Conservation (phyloP, 1,140 invertebrate genomes). For the Drosophila kepulauana region DNA sequence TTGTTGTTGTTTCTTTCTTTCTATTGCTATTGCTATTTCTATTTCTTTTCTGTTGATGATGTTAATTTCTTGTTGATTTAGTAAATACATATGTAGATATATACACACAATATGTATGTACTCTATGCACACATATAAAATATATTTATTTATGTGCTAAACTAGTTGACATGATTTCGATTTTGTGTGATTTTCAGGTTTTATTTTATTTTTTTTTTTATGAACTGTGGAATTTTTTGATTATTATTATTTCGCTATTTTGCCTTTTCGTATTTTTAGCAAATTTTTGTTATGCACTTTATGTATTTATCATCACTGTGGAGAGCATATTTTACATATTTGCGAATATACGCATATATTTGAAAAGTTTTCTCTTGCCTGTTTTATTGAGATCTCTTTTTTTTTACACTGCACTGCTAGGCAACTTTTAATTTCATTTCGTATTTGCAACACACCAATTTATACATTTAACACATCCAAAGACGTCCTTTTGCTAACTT, state of each 20-base stretch:
- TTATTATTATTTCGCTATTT: slow-evolving; percentile 16
- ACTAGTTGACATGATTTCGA: slow-evolving; percentile 25
- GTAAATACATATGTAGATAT: slow-evolving; percentile 5
- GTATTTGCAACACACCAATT: slow-evolving; percentile 5
- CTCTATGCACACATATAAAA: background rate
- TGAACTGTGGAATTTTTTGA: slow-evolving; percentile 30
- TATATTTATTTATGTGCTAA: slow-evolving; percentile 38
- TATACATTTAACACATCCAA: slow-evolving; percentile 39
- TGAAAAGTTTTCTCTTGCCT: slow-evolving; percentile 17
- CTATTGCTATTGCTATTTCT: slow-evolving; percentile 7
- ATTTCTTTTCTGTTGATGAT: slow-evolving; percentile 15
- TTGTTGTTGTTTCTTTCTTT: slow-evolving; percentile 5
- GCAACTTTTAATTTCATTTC: slow-evolving; percentile 11
- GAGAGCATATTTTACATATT: slow-evolving; percentile 15
- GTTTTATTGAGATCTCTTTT: background rate
- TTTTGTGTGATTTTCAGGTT: slow-evolving; percentile 6
- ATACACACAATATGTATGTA: background rate
- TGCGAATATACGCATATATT: slow-evolving; percentile 1
- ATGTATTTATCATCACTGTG: background rate
- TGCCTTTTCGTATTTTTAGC: slow-evolving; percentile 13
- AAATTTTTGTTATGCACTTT: slow-evolving; percentile 19
- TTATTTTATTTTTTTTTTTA: slow-evolving; percentile 6
- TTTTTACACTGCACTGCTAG: slow-evolving; percentile 34
- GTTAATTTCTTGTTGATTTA: slow-evolving; percentile 30
- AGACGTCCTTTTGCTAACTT: slow-evolving; percentile 19